Evolutionary conservation across 2,113 vertebrate genomes (phyloP).

Genomic region (Onychostoma macrolepis): DNA sequence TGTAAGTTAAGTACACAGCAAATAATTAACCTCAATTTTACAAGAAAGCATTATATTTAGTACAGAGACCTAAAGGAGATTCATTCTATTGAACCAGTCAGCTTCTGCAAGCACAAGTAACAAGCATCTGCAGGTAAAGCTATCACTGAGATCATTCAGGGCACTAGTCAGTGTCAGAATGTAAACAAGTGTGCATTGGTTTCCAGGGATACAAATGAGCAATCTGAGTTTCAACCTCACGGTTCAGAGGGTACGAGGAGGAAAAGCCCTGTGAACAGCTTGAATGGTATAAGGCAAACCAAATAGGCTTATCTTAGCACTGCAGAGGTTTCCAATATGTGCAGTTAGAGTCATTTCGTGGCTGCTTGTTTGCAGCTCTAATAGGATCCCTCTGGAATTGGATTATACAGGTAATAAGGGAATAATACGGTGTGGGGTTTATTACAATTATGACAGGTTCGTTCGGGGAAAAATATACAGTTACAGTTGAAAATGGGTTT

Average conservation of each 20-base stretch:
- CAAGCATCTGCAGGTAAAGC: neutral
- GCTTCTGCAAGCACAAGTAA: neutral
- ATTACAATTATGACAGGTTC: slow-evolving; percentile 32
- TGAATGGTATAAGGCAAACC: slow-evolving; percentile 8
- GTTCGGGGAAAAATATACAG: neutral
- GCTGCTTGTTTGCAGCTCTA: slow-evolving; percentile 14
- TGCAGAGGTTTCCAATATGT: slow-evolving; percentile 41
- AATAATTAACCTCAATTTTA: neutral
- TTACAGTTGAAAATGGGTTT: slow-evolving; percentile 10
- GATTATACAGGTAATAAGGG: slow-evolving; percentile 36
- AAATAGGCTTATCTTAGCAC: slow-evolving; percentile 37
- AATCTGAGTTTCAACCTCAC: neutral
- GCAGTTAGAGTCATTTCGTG: slow-evolving; percentile 2
- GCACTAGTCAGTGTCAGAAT: neutral
- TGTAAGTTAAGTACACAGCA: neutral
- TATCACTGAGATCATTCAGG: slow-evolving; percentile 10
- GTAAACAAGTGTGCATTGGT: slow-evolving; percentile 3
- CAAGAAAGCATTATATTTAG: neutral
- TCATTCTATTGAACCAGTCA: neutral
- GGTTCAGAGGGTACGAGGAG: neutral
- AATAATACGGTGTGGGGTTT: slow-evolving; percentile 21
- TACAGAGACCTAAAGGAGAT: neutral
- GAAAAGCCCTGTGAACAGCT: slow-evolving; percentile 10
- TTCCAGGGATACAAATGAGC: slow-evolving; percentile 16
- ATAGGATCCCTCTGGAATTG: slow-evolving; percentile 29